These are phyloP conservation scores for Microtus oregoni DNA, from an alignment of 2,113 vertebrate genomes.

Conservation along the genomic window DNA sequence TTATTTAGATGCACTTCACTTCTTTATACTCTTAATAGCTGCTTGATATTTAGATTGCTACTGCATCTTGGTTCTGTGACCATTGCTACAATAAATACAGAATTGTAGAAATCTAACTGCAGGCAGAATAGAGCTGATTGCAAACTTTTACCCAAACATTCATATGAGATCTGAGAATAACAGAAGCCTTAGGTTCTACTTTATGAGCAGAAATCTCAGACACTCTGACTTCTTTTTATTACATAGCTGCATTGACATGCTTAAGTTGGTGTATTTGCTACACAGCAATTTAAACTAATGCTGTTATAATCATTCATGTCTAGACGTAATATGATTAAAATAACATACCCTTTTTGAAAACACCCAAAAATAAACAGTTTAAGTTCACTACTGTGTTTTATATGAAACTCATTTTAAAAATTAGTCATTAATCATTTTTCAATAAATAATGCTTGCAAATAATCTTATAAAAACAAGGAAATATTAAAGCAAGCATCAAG, in stretches of 20 bases:
- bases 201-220: neutral
- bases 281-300: neutral
- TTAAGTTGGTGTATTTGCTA: neutral
- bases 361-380: neutral
- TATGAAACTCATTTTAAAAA: conserved; percentile 13
- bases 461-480: neutral
- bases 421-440: conserved; percentile 21
- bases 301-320: neutral
- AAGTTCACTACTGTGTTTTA: conserved; percentile 36
- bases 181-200: neutral
- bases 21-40: neutral
- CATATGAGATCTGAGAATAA: neutral
- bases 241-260: neutral
- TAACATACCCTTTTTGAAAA: neutral
- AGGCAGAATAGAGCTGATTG: neutral
- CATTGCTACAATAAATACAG: neutral
- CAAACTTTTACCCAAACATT: neutral
- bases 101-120: neutral
- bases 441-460: conserved; percentile 18
- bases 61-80: neutral
- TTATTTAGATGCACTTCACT: neutral
- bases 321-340: conserved; percentile 44
- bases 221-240: neutral
- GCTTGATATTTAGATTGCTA: neutral
- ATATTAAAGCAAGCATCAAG: conserved; percentile 23